These are phyloP conservation scores for Gallinago nigripennis DNA, from an alignment of 2,797 vertebrate genomes.

Conservation along the genomic window DNA sequence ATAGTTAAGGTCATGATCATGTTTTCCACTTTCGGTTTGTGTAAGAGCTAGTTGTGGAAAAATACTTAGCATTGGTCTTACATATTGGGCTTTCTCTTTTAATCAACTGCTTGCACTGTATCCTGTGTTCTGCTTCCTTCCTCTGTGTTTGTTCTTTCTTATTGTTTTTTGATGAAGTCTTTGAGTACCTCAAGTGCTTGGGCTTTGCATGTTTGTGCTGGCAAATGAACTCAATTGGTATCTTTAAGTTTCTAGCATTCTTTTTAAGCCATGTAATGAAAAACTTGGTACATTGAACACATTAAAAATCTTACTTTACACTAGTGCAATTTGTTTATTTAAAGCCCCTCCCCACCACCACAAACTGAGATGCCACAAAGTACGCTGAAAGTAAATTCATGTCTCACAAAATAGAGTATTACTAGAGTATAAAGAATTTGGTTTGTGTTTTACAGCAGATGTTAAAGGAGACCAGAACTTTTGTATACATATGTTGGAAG, in stretches of 20 bases:
- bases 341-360: neutral
- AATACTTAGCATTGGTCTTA: neutral
- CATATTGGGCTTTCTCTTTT: neutral
- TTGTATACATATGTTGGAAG: neutral
- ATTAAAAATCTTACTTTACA: neutral
- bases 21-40: neutral
- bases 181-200: neutral
- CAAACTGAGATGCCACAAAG: neutral
- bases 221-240: neutral
- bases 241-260: neutral
- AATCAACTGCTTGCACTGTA: neutral
- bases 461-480: conserved; percentile 64
- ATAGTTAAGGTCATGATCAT: neutral
- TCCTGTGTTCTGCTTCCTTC: neutral
- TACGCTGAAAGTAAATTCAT: neutral
- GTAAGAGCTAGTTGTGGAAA: neutral
- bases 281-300: neutral
- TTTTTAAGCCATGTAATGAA: neutral
- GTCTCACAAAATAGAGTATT: neutral
- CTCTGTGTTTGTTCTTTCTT: neutral
- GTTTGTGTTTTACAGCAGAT: conserved; percentile 73
- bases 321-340: neutral
- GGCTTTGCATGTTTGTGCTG: neutral
- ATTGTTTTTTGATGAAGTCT: neutral
- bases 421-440: neutral